These are phyloP conservation scores for Euwallacea fornicatus DNA, from an alignment of 1,140 invertebrate species.

Conservation along the genomic window DNA sequence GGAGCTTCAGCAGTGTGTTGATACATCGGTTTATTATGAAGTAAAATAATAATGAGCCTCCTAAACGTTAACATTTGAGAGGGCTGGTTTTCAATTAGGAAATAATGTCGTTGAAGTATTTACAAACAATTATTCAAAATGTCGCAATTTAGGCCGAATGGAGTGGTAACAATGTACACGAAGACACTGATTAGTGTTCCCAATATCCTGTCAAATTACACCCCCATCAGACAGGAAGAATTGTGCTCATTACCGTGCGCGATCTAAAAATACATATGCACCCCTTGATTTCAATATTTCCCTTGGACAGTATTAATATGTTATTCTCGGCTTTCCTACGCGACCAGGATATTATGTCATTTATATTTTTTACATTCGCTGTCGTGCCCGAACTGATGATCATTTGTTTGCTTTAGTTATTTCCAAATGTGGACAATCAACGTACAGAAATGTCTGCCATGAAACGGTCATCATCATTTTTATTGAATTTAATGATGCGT, in stretches of 20 bases:
- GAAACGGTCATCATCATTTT: constrained; percentile 44
- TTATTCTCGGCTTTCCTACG: constrained; percentile 46
- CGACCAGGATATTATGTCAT: constrained; percentile 45
- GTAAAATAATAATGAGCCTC: no score
- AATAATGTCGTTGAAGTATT: constrained; percentile 31
- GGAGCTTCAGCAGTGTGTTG: no score
- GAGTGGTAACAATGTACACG: constrained; percentile 40
- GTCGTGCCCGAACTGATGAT: constrained; percentile 37
- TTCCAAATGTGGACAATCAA: constrained; percentile 39
- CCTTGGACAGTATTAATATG: constrained; percentile 50
- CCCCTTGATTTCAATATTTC: constrained; percentile 50
- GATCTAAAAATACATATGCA: constrained; percentile 52
- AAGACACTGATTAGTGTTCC: constrained; percentile 50
- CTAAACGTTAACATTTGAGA: not conserved
- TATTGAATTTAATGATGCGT: constrained; percentile 44
- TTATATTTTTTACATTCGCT: constrained; percentile 47
- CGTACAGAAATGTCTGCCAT: constrained; percentile 38
- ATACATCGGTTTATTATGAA: no score
- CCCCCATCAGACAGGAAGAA: constrained; percentile 47
- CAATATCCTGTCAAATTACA: constrained; percentile 50
- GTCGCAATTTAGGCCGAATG: constrained; percentile 38
- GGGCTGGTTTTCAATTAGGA: constrained; percentile 38
- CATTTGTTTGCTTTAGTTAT: constrained; percentile 44
- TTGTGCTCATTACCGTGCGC: constrained; percentile 46
- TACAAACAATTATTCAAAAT: constrained; percentile 38